Base-by-base conservation (phyloP, 2,888 invertebrate genomes). In the Pristionchus maxplancki region DNA sequence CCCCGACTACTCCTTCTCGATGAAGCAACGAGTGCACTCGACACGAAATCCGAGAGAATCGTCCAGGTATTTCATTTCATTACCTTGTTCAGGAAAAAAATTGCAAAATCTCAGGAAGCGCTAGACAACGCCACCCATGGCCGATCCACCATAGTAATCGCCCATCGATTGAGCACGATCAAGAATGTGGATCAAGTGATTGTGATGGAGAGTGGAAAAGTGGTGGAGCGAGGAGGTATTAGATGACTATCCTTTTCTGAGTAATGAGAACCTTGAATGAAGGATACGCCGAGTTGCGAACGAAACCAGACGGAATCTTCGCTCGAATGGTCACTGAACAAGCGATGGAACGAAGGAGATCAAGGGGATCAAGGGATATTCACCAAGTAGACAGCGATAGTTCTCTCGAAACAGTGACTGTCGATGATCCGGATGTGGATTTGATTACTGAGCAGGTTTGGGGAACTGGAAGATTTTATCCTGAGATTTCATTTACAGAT, bases 271-370 rank as follows among this genome's bases (percentile, higher is more conserved):
- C 1, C 28, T n/a, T 28, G 28, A 4, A 8, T 48, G 1, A 1
- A 85, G 85, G 40, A 15, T 85, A 64, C 44, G 34, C 62, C 17
- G 85, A 85, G 15, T 31, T 85, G 0, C 28, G 62, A 6, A 44
- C 62, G 40, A 64, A 40, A 31, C 44, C 40, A 0, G 37, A 64
- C 11, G 85, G 85, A 13, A 28, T 85, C 31, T 85, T 85, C 20
- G 85, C 85, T 40, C 31, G 48, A 28, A 84, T 84, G 84, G 40
- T 84, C n/a, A 31, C 48, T 24, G 44, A 58, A 37, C 84, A 84
- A 40, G 37, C 34, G 24, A 44, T 84, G 1, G 71, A 74, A 31
- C n/a, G 71, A 40, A 74, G 71, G 40, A 74, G 40, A 40, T 74
- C 71, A 24, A 74, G 71, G 40, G 71, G 40, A 40, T 74, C 71